Evolutionary conservation across 2,888 invertebrate species (phyloP), one percentile per base, ranked within the genome.

Genomic region (Candidula unifasciata): DNA sequence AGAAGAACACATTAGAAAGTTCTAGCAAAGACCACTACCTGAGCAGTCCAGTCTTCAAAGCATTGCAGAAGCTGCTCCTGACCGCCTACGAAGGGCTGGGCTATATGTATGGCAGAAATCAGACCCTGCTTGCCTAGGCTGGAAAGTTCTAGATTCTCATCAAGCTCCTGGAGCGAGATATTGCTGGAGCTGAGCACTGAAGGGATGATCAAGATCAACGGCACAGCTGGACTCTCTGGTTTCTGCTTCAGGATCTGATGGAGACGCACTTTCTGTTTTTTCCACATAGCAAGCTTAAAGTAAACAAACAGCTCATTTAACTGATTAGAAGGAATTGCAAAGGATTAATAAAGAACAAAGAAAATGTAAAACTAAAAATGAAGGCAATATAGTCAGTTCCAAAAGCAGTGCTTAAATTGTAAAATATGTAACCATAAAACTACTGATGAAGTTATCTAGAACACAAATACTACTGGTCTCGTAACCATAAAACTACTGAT

Each of bases 201-300:
- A 24, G 90, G 89, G n/a, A 89, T 78, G 64, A 92, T 64, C 54
- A 92, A 82, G n/a, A 91, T 89, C 88, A 92, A 86, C 44, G 92
- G 91, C 27, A 91, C 84, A 0, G 88, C 85, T 30, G 91, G 91
- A 73, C 82, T 60, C 13, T 79, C 79, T 18, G 90, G 90, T 64
- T 89, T 91, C 37, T 89, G 87, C 44, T 88, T 85, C 13, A 92
- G 85, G 27, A 91, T 71, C 80, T 85, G 86, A 27, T 88, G 87
- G 71, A 92, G 84, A 66, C 91, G 87, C 64, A 80, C 85, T n/a
- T 84, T 82, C 10, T 87, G 88, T 64, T 88, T 87, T 57, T 82
- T 76, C 92, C 92, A 92, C 64, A 86, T 87, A 0, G 52, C 81
- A 88, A 89, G 86, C 30, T 82, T 37, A 52, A 69, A 68, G n/a